These are phyloP conservation scores for Lottia scabra DNA, from an alignment of 2,888 invertebrate species.

Conservation along the genomic window DNA sequence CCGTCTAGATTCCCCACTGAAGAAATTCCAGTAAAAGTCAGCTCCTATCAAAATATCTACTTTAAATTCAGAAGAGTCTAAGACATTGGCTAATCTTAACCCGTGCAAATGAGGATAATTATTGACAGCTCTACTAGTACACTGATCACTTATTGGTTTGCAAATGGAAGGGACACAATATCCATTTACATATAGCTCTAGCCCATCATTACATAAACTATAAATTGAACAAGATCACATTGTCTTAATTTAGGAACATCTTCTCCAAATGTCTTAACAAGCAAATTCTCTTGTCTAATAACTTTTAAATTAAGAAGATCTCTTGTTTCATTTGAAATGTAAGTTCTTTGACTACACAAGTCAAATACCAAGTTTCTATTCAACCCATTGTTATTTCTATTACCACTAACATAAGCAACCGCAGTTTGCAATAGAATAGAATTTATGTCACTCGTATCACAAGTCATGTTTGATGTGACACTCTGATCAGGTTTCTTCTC, in stretches of 20 bases:
- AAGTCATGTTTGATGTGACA: conserved; percentile 6
- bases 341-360: not conserved
- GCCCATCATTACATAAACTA: not conserved
- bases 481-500: not conserved
- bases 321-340: not conserved
- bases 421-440: not conserved
- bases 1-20: not conserved
- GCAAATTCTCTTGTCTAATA: not conserved
- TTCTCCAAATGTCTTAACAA: not conserved
- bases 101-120: not conserved
- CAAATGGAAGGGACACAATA: not conserved
- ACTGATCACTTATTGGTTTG: not conserved
- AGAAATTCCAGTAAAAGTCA: not conserved
- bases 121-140: not conserved
- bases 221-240: not conserved
- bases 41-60: not conserved
- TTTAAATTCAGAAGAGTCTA: not conserved
- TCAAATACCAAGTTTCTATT: not conserved
- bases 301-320: not conserved
- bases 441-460: not conserved
- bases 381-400: not conserved
- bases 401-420: not conserved
- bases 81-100: not conserved
- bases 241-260: not conserved
- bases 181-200: not conserved